These are phyloP conservation scores for Euleptes europaea DNA, from an alignment of 2,113 vertebrate species.

Conservation along the genomic window DNA sequence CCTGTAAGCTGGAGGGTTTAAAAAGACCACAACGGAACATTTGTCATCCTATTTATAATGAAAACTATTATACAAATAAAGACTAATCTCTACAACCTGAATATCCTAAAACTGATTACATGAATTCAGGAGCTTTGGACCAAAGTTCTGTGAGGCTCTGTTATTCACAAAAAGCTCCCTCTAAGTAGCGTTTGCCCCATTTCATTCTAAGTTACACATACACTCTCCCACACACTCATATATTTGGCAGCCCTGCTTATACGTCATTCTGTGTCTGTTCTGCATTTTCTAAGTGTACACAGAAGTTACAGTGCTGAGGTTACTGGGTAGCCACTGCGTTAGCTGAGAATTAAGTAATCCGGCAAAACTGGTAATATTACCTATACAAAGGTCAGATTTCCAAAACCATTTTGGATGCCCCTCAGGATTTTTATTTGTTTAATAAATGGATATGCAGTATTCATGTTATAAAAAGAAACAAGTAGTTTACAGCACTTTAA, in stretches of 20 bases:
- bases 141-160: not conserved
- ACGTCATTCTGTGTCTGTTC: not conserved
- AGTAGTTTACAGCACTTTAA: no score
- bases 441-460: no score
- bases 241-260: not conserved
- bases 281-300: not conserved
- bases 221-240: not conserved
- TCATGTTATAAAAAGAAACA: no score
- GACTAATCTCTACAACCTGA: not conserved
- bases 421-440: not conserved
- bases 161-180: not conserved
- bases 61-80: not conserved
- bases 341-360: not conserved
- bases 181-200: not conserved
- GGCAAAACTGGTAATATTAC: not conserved
- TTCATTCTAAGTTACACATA: not conserved
- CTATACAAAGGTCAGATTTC: not conserved
- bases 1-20: slow-evolving; percentile 26
- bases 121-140: not conserved
- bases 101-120: not conserved
- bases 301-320: not conserved
- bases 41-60: not conserved
- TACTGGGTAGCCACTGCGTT: not conserved
- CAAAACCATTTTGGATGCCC: not conserved
- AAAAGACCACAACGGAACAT: not conserved